phyloP scores from a whole-genome alignment of 2,113 vertebrate genomes.

The Sardina pilchardus region DNA sequence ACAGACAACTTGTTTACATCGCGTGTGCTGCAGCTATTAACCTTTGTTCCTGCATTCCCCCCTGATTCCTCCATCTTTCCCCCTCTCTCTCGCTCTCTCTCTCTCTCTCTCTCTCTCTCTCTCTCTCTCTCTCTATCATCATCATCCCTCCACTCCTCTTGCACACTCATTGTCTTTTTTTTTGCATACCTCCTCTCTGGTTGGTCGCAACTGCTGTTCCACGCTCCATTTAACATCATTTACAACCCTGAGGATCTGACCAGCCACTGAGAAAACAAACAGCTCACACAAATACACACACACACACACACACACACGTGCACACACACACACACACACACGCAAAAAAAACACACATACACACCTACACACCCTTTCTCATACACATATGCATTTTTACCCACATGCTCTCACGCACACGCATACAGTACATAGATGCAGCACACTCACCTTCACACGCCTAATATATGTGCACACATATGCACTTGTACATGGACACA shows the following conservation, averaged over 20 bases:
- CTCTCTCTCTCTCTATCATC: not conserved
- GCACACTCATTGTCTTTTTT: not conserved
- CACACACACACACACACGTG: not conserved
- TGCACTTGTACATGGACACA: not conserved
- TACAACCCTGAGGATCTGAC: conserved; percentile 19
- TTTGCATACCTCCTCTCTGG: not conserved
- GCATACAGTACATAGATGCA: not conserved
- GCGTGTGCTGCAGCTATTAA: not conserved
- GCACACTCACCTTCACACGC: not conserved
- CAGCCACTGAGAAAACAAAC: conserved; percentile 14
- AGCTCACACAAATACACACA: not conserved
- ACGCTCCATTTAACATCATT: not conserved
- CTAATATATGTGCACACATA: not conserved
- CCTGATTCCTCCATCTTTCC: not conserved
- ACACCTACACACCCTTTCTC: not conserved
- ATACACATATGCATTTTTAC: not conserved
- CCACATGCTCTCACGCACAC: not conserved
- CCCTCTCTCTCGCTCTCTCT: not conserved
- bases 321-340: not conserved
- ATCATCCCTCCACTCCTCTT: not conserved
- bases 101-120: not conserved
- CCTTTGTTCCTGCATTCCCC: not conserved
- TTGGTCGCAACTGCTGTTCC: not conserved
- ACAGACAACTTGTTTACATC: conserved; percentile 12
- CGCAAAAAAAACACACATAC: not conserved